These are phyloP conservation scores for Varanus salvator DNA, from an alignment of 2,113 vertebrate genomes.

Conservation along the genomic window DNA sequence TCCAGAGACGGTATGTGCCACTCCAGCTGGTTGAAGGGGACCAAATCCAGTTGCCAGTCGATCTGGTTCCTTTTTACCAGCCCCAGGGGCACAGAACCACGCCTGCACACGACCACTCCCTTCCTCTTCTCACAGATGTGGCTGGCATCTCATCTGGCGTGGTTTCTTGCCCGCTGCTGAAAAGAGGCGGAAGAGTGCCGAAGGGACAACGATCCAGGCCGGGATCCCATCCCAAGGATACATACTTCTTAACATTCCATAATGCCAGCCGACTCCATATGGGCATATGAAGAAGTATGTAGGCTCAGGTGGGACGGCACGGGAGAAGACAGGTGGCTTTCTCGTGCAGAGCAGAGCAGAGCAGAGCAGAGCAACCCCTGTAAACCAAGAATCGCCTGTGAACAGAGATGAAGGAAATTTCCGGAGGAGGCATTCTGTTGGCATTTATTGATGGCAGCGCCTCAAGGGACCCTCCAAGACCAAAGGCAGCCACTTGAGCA, in stretches of 20 bases:
- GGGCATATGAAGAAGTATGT: conserved; percentile 83
- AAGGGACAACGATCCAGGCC: neutral
- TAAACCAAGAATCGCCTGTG: neutral
- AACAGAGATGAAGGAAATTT: neutral
- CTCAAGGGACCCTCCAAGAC: no score
- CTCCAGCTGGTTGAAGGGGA: conserved; percentile 82
- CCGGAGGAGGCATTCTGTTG: neutral
- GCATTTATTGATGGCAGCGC: no score
- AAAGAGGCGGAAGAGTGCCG: neutral
- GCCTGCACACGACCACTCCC: neutral
- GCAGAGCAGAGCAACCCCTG: fast-evolving
- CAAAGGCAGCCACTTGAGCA: neutral
- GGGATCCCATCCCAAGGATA: conserved; percentile 69
- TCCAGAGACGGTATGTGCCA: conserved; percentile 34
- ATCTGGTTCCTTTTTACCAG: conserved; percentile 84
- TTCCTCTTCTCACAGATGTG: neutral
- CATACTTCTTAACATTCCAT: conserved; percentile 85
- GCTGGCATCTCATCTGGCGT: no score
- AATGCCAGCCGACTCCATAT: conserved; percentile 72
- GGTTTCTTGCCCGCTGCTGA: no score
- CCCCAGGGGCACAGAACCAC: conserved; percentile 56
- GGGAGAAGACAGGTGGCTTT: fast-evolving
- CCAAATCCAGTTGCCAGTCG: conserved; percentile 78
- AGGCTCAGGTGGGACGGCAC: conserved; percentile 59
- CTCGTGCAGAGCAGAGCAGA: fast-evolving